These are phyloP conservation scores for Bubo blakistoni DNA, from an alignment of 2,113 vertebrate species.

Conservation along the genomic window DNA sequence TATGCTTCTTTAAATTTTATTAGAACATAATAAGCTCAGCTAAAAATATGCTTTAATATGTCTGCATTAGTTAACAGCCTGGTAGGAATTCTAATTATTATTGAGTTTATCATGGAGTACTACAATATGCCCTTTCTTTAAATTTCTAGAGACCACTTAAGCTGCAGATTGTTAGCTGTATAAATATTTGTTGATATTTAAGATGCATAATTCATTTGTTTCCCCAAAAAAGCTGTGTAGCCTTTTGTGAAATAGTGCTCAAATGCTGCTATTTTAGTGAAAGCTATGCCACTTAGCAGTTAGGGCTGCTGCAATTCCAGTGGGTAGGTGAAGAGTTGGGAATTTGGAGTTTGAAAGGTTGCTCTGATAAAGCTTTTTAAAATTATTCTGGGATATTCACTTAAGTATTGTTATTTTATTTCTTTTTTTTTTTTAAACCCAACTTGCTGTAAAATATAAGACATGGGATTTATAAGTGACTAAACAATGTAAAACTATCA, in stretches of 20 bases:
- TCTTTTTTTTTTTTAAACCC: not conserved
- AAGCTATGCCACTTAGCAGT: not conserved
- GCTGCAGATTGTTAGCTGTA: slow-evolving; percentile 58
- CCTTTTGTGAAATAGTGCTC: not conserved
- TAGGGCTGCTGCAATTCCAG: not conserved
- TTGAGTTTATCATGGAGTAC: slow-evolving; percentile 50
- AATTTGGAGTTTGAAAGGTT: not conserved
- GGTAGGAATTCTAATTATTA: slow-evolving; percentile 72
- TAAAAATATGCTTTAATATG: slow-evolving; percentile 69
- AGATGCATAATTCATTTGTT: slow-evolving; percentile 66
- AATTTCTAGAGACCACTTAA: slow-evolving; percentile 64
- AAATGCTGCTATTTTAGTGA: not conserved
- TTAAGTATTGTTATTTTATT: not conserved
- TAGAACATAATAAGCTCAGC: slow-evolving; percentile 63
- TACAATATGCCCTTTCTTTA: slow-evolving; percentile 46
- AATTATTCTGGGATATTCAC: not conserved
- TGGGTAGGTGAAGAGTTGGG: not conserved
- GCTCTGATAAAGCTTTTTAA: not conserved
- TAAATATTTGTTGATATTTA: slow-evolving; percentile 67
- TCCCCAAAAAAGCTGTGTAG: not conserved
- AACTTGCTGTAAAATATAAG: not conserved
- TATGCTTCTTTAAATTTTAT: slow-evolving; percentile 65
- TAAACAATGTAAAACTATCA: not conserved
- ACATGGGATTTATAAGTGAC: not conserved
- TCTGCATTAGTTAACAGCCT: slow-evolving; percentile 69